phyloP scores from a whole-genome alignment of 2,113 vertebrate genomes.

The Crotalus tigris region DNA sequence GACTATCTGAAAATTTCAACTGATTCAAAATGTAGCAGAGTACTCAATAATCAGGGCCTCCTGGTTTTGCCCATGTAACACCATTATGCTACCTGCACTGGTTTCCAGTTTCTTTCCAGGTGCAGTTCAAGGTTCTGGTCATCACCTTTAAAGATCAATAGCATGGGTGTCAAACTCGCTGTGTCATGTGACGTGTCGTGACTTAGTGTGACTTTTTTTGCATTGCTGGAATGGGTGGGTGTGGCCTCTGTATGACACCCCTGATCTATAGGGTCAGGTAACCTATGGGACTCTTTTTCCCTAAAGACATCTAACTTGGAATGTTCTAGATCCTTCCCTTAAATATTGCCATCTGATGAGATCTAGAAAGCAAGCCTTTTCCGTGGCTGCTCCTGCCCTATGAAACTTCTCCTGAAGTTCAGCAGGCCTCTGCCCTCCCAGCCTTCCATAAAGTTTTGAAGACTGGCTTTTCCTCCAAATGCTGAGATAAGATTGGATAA shows the following conservation, averaged over 20 bases:
- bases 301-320: neutral
- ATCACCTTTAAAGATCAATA: neutral
- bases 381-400: neutral
- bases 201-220: no score
- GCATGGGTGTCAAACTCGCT: no score
- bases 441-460: neutral
- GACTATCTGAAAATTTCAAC: neutral
- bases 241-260: no score
- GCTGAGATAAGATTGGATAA: neutral
- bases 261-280: neutral
- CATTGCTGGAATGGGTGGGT: no score
- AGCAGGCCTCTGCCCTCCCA: neutral
- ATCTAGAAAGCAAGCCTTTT: neutral
- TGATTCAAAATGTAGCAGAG: neutral
- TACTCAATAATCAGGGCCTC: neutral
- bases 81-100: neutral
- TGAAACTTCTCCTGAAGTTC: neutral
- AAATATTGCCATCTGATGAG: neutral
- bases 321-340: neutral
- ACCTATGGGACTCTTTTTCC: neutral
- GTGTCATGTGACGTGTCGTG: no score
- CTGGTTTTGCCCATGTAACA: neutral
- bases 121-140: neutral
- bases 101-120: neutral
- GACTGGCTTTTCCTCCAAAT: neutral